Percentiles rank a stretch among this genome's conserved stretches.
Conservation (phyloP, 2,888 invertebrate species). For the Aphodius granarius region DNA sequence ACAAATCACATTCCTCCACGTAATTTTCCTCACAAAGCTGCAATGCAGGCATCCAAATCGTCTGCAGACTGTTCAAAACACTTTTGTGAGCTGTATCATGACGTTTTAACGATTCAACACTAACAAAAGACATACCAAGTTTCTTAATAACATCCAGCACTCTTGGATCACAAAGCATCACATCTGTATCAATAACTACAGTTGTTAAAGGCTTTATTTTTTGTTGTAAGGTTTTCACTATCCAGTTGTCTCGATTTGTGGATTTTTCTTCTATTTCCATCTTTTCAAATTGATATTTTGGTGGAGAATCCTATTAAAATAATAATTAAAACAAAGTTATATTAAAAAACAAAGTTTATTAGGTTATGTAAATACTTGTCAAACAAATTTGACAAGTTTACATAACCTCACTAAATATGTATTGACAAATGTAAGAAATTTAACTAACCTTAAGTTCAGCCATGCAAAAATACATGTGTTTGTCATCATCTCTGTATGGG, state of each 20-base stretch:
- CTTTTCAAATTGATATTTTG: conserved; percentile 46
- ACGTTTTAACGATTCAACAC: conserved; percentile 36
- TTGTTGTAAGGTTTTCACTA: conserved; percentile 36
- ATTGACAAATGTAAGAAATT: background rate
- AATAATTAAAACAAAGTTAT: background rate
- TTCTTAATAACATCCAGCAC: background rate
- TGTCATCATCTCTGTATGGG: conserved; percentile 55
- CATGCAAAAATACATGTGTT: conserved; percentile 63
- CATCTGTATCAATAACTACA: conserved; percentile 45
- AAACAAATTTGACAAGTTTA: too few relatives aligned
- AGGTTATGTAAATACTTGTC: too few relatives aligned
- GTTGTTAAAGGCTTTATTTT: conserved; percentile 49
- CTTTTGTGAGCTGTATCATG: conserved; percentile 36
- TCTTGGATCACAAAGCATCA: background rate
- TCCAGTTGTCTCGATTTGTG: conserved; percentile 29
- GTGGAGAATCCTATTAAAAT: conserved; percentile 42
- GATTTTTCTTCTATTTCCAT: conserved; percentile 31
- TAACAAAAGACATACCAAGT: conserved; percentile 30
- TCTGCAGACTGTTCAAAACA: conserved; percentile 54
- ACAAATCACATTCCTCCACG: background rate
- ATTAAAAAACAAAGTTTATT: too few relatives aligned
- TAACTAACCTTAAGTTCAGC: conserved; percentile 63
- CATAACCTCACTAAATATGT: too few relatives aligned
- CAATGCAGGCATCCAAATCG: conserved; percentile 69
- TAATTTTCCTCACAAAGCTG: conserved; percentile 56